A percentile compares a stretch with the other conserved stretches of the same genome.
phyloP scores from a whole-genome alignment of 2,113 vertebrate genomes.

The Lates calcarifer region DNA sequence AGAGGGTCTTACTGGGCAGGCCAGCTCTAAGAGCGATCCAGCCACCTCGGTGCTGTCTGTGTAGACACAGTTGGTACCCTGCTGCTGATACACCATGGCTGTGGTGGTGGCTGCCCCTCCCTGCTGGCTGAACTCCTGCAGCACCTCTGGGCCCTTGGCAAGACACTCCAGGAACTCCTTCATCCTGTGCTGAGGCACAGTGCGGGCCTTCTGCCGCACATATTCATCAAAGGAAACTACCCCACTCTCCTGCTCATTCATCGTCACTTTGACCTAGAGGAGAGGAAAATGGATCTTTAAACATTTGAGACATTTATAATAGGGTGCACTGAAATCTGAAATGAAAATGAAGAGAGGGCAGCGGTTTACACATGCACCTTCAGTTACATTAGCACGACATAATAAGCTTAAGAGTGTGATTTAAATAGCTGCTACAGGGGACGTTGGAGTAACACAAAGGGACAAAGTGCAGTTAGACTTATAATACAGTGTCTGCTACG shows the following conservation, averaged over 20 bases:
- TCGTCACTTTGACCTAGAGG: slow-evolving; percentile 76
- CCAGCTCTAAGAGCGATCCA: slow-evolving; percentile 97
- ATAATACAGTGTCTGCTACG: slow-evolving; percentile 10
- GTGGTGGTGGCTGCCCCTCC: slow-evolving; percentile 85
- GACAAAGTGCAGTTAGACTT: slow-evolving; percentile 39
- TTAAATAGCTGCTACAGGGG: background rate
- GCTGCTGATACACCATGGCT: slow-evolving; percentile 97
- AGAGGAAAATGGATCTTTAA: background rate
- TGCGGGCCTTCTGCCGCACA: slow-evolving; percentile 96
- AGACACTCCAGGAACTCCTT: slow-evolving; percentile 99
- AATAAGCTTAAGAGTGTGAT: background rate
- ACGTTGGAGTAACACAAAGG: background rate
- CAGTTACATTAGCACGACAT: background rate
- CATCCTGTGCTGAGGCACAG: slow-evolving; percentile 98
- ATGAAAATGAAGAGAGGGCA: background rate
- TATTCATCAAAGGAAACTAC: slow-evolving; percentile 99
- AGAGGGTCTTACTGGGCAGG: slow-evolving; percentile 91
- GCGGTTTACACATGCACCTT: background rate
- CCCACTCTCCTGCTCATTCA: slow-evolving; percentile 99
- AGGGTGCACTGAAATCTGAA: background rate
- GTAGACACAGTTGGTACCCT: slow-evolving; percentile 95
- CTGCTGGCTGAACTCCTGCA: slow-evolving; percentile 97
- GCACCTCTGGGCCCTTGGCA: slow-evolving; percentile 94
- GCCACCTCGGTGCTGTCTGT: slow-evolving; percentile 99
- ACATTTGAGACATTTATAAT: background rate